Conservation (phyloP, 1,140 invertebrate species). For the Rhizoglyphus robini region DNA sequence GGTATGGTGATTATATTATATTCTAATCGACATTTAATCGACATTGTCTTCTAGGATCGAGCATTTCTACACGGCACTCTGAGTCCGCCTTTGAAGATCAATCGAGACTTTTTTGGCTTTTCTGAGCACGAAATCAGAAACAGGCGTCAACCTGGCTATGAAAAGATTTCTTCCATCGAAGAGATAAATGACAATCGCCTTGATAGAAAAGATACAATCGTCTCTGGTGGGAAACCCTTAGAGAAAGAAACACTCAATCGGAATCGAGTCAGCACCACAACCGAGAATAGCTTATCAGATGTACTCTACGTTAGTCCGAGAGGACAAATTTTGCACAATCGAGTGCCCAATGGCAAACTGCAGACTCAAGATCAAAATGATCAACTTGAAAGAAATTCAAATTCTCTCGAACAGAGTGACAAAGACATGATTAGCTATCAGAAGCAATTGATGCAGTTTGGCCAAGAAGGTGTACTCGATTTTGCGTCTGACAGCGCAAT, state of each 20-base stretch:
- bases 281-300: neutral
- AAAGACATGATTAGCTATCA: neutral
- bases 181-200: neutral
- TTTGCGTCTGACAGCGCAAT: neutral
- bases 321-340: neutral
- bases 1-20: slow-evolving; percentile 1
- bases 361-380: neutral
- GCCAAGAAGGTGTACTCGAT: neutral
- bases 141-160: neutral
- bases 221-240: neutral
- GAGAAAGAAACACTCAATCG: neutral
- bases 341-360: neutral
- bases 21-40: neutral
- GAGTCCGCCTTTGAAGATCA: neutral
- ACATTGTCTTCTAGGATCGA: slow-evolving; percentile 4
- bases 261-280: neutral
- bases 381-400: neutral
- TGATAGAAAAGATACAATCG: neutral
- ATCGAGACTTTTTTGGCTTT: slow-evolving; percentile 15
- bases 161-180: neutral
- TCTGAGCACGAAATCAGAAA: slow-evolving; percentile 1
- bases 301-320: neutral
- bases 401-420: neutral
- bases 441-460: neutral
- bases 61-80: slow-evolving; percentile 17